These are phyloP conservation scores for Pycnonotus jocosus DNA, from an alignment of 2,113 vertebrate species.

Conservation along the genomic window DNA sequence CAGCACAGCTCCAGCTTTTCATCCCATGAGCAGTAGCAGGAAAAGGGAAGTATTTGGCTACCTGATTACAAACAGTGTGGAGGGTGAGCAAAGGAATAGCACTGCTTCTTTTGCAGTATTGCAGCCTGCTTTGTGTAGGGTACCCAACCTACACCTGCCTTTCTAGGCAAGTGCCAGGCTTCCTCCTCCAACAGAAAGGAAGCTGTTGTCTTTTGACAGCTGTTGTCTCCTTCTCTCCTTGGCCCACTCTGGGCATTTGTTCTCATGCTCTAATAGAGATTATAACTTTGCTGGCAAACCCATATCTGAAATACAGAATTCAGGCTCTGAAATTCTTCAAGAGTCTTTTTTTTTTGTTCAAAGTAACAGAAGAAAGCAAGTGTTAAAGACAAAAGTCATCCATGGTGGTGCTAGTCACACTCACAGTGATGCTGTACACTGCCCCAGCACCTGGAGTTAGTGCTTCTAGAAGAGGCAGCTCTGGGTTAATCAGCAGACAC, in stretches of 20 bases:
- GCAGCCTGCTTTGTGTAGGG: not conserved
- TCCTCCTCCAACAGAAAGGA: not conserved
- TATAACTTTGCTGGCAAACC: not conserved
- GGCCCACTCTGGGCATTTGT: not conserved
- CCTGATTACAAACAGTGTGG: not conserved
- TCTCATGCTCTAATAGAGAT: not conserved
- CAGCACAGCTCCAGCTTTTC: not conserved
- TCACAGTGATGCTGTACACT: not conserved
- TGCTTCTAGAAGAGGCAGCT: not conserved
- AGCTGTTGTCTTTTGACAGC: not conserved
- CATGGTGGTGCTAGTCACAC: not conserved
- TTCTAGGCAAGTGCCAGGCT: not conserved
- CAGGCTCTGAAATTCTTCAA: slow-evolving; percentile 68
- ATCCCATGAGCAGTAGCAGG: not conserved
- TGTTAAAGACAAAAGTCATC: not conserved
- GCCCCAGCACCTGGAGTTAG: not conserved
- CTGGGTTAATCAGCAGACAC: not conserved
- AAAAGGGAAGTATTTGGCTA: not conserved
- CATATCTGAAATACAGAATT: slow-evolving; percentile 74
- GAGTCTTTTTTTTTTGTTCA: slow-evolving; percentile 61
- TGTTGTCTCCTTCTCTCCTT: not conserved
- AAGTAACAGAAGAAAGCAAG: slow-evolving; percentile 9
- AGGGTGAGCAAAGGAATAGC: not conserved
- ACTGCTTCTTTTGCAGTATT: not conserved
- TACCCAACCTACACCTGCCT: not conserved